Conservation (phyloP, 2,797 vertebrate species). For the Petrocephalus schoutedeni region DNA sequence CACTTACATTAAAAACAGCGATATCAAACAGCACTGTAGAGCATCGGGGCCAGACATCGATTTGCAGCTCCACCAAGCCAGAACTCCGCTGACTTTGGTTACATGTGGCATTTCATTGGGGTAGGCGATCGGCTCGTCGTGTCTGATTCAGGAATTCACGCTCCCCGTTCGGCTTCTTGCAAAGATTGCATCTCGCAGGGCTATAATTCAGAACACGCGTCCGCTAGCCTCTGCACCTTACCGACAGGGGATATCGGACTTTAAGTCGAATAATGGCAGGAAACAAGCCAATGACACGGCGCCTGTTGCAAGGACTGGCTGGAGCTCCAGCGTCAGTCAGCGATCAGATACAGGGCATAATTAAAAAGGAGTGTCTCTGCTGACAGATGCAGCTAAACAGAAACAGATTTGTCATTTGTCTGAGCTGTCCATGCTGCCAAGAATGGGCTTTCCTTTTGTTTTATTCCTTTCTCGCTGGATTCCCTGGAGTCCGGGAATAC, state of each 20-base stretch:
- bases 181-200: not conserved
- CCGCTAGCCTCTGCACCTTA: not conserved
- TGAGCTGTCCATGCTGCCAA: not conserved
- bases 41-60: not conserved
- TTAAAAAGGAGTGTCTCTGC: not conserved
- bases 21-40: conserved; percentile 1
- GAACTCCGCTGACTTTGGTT: not conserved
- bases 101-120: not conserved
- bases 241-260: not conserved
- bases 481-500: not conserved
- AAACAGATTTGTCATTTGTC: not conserved
- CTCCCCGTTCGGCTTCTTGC: not conserved
- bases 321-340: not conserved
- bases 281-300: not conserved
- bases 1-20: not conserved
- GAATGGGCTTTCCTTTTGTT: not conserved
- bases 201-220: not conserved
- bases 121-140: not conserved
- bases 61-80: not conserved
- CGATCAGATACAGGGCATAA: not conserved
- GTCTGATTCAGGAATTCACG: not conserved
- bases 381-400: not conserved
- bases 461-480: not conserved
- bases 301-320: not conserved
- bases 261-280: not conserved